phyloP scores from a whole-genome alignment of 2,797 vertebrate genomes.

The Amniataba percoides region DNA sequence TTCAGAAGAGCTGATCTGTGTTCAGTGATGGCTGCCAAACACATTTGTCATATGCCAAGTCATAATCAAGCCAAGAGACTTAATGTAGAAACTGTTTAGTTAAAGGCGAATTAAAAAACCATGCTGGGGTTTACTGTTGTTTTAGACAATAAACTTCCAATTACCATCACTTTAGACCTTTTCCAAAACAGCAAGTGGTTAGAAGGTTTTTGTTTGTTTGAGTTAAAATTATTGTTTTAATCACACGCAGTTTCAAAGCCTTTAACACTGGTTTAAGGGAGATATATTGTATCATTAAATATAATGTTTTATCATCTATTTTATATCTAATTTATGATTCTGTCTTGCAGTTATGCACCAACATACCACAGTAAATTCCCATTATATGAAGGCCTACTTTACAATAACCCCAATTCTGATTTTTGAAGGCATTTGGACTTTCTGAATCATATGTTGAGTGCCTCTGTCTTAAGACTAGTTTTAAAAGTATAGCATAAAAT shows the following conservation, averaged over 20 bases:
- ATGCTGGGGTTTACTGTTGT: slow-evolving; percentile 7
- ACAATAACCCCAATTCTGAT: background rate
- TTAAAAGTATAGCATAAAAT: background rate
- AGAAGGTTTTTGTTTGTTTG: background rate
- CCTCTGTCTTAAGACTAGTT: background rate
- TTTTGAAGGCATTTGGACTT: slow-evolving; percentile 1
- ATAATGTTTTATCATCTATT: too few species aligned
- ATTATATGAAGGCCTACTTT: too few species aligned
- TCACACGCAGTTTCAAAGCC: background rate
- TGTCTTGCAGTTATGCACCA: too few species aligned
- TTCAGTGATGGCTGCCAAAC: slow-evolving; percentile 42
- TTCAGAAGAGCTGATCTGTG: slow-evolving; percentile 32
- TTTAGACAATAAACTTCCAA: slow-evolving; percentile 22
- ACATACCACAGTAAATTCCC: too few species aligned
- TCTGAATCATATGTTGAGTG: background rate
- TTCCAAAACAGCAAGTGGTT: background rate
- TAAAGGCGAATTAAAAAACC: slow-evolving; percentile 19
- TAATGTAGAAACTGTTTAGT: slow-evolving; percentile 17
- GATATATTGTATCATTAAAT: background rate
- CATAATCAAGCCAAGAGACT: slow-evolving; percentile 30
- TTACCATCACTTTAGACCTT: background rate
- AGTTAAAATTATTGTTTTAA: background rate
- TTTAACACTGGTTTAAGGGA: background rate
- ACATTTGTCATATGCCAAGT: slow-evolving; percentile 17
- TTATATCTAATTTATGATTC: too few species aligned